Evolutionary conservation across 2,888 invertebrate species (phyloP), one percentile per base, ranked within the genome.

Genomic region (Mimas tiliae): DNA sequence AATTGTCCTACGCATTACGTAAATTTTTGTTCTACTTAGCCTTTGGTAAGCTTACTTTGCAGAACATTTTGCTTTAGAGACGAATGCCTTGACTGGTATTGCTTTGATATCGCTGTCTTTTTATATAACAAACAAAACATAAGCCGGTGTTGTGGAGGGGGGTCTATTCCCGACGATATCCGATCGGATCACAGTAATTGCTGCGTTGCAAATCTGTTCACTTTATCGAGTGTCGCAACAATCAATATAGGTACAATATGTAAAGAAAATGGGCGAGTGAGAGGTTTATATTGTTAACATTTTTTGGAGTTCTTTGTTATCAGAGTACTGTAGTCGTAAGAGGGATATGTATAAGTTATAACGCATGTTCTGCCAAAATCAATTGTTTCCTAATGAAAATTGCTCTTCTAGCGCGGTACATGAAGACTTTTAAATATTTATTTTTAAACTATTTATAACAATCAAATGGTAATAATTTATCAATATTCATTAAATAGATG

Each of bases 101-200:
- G 80, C 83, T 85, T 77, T 85, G 87, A 86, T 86, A 87, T 83
- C 73, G 84, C 82, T 83, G 86, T 89, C 90, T 91, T 93, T 93
- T 91, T 93, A 93, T 93, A 93, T 93, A 91, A 90, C 88, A 88
- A 92, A 91, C 89, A 91, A 93, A 91, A 89, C 84, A 86, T 86
- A 86, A 87, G 81, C 51, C 74, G 72, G 71, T 66, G 73, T 71
- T 67, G 72, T 86, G 88, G 91, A 82, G 91, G 91, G n/a, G 91
- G 89, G 80, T 78, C 85, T 89, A 87, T 88, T 90, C 90, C 91
- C 75, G 87, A 83, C 82, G 87, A 90, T 90, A 92, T 91, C 90
- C 85, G 91, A 91, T 91, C 89, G 82, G 90, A 91, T 91, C 89
- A 87, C 79, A 83, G 90, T 90, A 90, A 92, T 92, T 89, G 91